Percentiles rank a stretch among this genome's conserved stretches.
phyloP scores from a whole-genome alignment of 2,113 vertebrate species.

The Corvus moneduloides region DNA sequence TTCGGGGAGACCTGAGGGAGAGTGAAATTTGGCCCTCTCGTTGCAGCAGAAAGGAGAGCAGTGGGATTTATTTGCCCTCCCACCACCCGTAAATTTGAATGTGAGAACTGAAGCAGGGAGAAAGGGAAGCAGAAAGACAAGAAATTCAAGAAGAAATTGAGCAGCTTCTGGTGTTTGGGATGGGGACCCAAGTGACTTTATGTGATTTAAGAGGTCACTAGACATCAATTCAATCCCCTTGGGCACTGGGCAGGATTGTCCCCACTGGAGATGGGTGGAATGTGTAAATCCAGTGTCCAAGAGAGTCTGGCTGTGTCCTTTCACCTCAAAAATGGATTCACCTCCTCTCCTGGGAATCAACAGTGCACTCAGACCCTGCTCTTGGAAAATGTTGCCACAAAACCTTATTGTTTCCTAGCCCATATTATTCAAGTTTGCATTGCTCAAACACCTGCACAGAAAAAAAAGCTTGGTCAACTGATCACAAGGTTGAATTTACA shows the following conservation, averaged over 20 bases:
- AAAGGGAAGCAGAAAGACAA: not conserved
- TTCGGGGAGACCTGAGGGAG: not conserved
- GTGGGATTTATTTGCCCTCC: not conserved
- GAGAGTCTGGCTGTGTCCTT: not conserved
- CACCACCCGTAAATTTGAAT: not conserved
- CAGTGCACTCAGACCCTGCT: not conserved
- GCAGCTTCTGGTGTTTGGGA: not conserved
- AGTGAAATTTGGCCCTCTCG: not conserved
- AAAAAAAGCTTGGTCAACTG: not conserved
- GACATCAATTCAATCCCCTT: not conserved
- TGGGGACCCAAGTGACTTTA: not conserved
- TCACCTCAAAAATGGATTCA: not conserved
- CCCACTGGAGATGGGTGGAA: not conserved
- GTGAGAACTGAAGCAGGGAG: not conserved
- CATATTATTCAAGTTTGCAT: accelerated
- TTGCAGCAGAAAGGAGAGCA: not conserved
- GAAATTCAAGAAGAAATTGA: not conserved
- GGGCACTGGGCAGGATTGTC: not conserved
- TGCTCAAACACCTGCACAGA: not conserved
- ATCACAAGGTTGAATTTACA: not conserved
- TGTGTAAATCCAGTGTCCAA: not conserved
- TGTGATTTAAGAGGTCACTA: not conserved
- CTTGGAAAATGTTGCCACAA: not conserved
- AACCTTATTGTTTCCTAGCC: not conserved
- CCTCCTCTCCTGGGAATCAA: not conserved